Conservation (phyloP, 1,140 invertebrate species). For the Fopius arisanus region DNA sequence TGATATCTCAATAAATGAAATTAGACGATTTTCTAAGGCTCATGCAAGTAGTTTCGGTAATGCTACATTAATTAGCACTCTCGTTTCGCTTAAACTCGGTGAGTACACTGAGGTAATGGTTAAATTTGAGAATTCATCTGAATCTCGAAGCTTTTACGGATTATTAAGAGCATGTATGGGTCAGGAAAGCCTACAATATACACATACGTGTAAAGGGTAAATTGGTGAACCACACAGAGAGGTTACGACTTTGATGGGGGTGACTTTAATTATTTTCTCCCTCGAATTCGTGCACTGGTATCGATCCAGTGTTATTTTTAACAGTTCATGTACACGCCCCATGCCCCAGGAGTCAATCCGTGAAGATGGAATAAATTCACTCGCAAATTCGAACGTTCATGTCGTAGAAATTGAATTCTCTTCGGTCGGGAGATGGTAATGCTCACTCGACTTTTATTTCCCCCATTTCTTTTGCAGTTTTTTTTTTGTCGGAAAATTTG, state of each 20-base stretch:
- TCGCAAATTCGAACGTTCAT: neutral
- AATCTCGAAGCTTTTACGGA: neutral
- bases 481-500: too few species aligned
- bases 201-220: neutral
- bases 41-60: neutral
- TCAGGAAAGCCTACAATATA: neutral
- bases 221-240: neutral
- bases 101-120: neutral
- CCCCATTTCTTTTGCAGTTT: too few species aligned
- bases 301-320: neutral
- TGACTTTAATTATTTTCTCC: slow-evolving; percentile 2
- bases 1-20: neutral
- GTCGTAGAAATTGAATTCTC: too few species aligned
- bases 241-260: neutral
- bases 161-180: neutral
- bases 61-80: neutral
- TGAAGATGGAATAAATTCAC: neutral
- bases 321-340: neutral
- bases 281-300: neutral
- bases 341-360: neutral
- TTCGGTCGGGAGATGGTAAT: too few species aligned
- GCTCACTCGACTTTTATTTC: too few species aligned
- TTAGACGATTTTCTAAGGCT: neutral
- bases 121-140: neutral
- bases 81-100: neutral